These are phyloP conservation scores for Trematomus bernacchii DNA, from an alignment of 2,797 vertebrate genomes.

Conservation along the genomic window DNA sequence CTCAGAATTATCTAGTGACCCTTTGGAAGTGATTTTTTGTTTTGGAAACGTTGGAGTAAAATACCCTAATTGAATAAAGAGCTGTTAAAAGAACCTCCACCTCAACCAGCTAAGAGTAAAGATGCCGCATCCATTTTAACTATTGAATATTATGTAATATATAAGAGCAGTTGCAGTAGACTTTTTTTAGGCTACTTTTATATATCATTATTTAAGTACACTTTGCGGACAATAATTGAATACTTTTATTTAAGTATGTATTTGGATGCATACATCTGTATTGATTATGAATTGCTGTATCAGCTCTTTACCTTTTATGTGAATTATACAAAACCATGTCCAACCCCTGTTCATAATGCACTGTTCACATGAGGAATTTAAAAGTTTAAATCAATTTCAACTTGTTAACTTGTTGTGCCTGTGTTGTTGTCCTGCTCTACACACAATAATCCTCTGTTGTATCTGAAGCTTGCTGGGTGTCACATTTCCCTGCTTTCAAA, in stretches of 20 bases:
- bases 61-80: background rate
- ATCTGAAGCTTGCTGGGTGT: constrained; percentile 22
- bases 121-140: background rate
- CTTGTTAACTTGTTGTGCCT: background rate
- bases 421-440: constrained; percentile 21
- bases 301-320: background rate
- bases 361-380: background rate
- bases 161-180: background rate
- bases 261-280: constrained; percentile 1
- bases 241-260: background rate
- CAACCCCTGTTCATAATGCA: background rate
- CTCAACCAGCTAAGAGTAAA: background rate
- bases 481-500: constrained; percentile 4
- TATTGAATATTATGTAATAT: background rate
- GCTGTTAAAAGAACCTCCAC: background rate
- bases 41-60: background rate
- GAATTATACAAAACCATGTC: background rate
- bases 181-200: background rate
- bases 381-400: background rate
- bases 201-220: background rate
- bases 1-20: background rate
- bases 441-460: background rate
- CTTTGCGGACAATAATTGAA: background rate
- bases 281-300: background rate
- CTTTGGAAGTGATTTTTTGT: background rate